Evolutionary conservation across 2,888 invertebrate genomes (phyloP).

Genomic region (Rhopalosiphum nymphaeae): DNA sequence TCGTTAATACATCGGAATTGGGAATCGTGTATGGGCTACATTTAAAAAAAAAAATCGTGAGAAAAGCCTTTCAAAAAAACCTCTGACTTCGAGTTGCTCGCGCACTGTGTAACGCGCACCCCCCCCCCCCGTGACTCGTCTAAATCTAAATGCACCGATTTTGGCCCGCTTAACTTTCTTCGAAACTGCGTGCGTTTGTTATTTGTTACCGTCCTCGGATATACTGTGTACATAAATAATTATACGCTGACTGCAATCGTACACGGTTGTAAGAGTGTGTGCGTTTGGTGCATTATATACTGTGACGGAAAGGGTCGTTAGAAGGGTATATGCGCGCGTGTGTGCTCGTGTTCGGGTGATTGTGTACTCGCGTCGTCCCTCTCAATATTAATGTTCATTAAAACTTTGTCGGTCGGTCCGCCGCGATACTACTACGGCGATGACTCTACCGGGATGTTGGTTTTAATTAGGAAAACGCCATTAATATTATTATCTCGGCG

Average conservation of each 20-base stretch:
- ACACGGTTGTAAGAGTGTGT: neutral
- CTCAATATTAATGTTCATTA: conserved; percentile 65
- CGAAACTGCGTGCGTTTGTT: neutral
- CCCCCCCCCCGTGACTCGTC: no score
- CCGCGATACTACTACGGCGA: neutral
- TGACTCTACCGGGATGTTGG: conserved; percentile 52
- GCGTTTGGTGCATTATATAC: neutral
- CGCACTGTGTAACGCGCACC: neutral
- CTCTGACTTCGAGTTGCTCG: neutral
- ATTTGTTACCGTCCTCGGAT: neutral
- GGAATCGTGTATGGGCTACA: neutral
- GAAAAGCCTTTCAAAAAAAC: neutral
- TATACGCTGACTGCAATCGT: neutral
- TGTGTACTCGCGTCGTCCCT: conserved; percentile 43
- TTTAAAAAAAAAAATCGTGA: neutral
- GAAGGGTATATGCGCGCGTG: neutral
- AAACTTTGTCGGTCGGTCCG: conserved; percentile 60
- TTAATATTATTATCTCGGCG: conserved; percentile 45
- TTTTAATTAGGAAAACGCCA: conserved; percentile 63
- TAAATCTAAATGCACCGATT: neutral
- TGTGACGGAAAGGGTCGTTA: conserved; percentile 32
- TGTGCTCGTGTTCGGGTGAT: neutral
- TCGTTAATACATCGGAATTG: neutral
- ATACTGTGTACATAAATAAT: neutral
- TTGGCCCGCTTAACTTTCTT: neutral